A percentile compares a stretch with the other conserved stretches of the same genome.
Evolutionary conservation across 92 coral and sea anemone genomes (phyloP).

Genomic region (Blastomussa wellsi): DNA sequence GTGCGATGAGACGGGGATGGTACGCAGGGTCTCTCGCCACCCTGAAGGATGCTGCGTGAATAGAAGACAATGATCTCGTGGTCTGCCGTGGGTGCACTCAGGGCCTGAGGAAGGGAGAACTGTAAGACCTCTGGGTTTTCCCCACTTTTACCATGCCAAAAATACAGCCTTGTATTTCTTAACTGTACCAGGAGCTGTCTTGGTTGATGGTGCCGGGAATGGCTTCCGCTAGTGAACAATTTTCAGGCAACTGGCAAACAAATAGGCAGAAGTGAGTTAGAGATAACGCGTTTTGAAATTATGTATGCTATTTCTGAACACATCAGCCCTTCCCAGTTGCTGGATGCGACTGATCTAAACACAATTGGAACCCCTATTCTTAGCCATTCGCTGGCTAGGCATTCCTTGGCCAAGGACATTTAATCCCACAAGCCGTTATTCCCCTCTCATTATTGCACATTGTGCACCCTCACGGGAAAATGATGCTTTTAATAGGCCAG

Average conservation of each 20-base stretch:
- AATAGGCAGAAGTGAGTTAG: not conserved
- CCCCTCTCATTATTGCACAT: too few relatives aligned
- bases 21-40: slow-evolving; percentile 5
- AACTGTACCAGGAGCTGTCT: slow-evolving; percentile 21
- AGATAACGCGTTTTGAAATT: too few relatives aligned
- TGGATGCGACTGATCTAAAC: too few relatives aligned
- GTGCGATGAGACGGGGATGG: slow-evolving; percentile 19
- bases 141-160: slow-evolving; percentile 29
- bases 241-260: slow-evolving; percentile 2
- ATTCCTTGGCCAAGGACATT: not conserved
- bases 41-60: slow-evolving; percentile 5
- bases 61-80: too few relatives aligned
- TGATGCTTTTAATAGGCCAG: not conserved
- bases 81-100: slow-evolving; percentile 11
- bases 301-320: too few relatives aligned
- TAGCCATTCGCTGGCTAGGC: not conserved
- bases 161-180: slow-evolving; percentile 19
- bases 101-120: slow-evolving; percentile 37
- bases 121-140: slow-evolving; percentile 4
- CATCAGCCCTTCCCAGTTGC: not conserved
- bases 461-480: too few relatives aligned
- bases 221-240: slow-evolving; percentile 5
- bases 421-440: not conserved
- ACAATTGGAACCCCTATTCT: too few relatives aligned
- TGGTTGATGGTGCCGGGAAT: slow-evolving; percentile 26